Evolutionary conservation across 1,140 invertebrate genomes (phyloP).

Genomic region (Megathymus violae): DNA sequence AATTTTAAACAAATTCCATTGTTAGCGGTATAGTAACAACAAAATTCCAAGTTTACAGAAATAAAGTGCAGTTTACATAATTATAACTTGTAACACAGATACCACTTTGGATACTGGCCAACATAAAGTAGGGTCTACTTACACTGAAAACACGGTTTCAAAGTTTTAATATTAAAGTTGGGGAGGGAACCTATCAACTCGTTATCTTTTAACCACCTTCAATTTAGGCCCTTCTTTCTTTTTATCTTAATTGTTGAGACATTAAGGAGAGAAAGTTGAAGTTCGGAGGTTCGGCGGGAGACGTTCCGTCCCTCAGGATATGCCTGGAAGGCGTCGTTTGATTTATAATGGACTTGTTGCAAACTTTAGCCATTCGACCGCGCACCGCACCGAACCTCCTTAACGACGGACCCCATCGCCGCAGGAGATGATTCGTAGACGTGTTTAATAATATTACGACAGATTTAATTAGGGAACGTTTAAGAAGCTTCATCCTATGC

Average conservation of each 20-base stretch:
- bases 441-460: conserved; percentile 83
- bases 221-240: conserved; percentile 80
- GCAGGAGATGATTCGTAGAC: conserved; percentile 81
- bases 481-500: conserved; percentile 68
- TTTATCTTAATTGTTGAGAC: conserved; percentile 83
- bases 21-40: too few relatives aligned
- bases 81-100: conserved; percentile 12
- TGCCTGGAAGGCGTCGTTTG: conserved; percentile 81
- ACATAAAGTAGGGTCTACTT: conserved; percentile 17
- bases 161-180: conserved; percentile 60
- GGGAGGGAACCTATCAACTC: conserved; percentile 69
- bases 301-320: conserved; percentile 76
- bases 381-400: conserved; percentile 73
- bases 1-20: too few relatives aligned
- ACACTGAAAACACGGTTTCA: conserved; percentile 39
- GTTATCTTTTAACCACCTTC: conserved; percentile 82
- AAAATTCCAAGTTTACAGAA: too few relatives aligned
- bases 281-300: conserved; percentile 68
- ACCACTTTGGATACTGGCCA: conserved; percentile 22
- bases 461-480: conserved; percentile 83
- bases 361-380: conserved; percentile 80
- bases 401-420: conserved; percentile 80
- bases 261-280: conserved; percentile 79
- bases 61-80: not conserved
- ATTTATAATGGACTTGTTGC: conserved; percentile 83